phyloP scores from a whole-genome alignment of 2,888 invertebrate genomes.

The Empis stercorea region DNA sequence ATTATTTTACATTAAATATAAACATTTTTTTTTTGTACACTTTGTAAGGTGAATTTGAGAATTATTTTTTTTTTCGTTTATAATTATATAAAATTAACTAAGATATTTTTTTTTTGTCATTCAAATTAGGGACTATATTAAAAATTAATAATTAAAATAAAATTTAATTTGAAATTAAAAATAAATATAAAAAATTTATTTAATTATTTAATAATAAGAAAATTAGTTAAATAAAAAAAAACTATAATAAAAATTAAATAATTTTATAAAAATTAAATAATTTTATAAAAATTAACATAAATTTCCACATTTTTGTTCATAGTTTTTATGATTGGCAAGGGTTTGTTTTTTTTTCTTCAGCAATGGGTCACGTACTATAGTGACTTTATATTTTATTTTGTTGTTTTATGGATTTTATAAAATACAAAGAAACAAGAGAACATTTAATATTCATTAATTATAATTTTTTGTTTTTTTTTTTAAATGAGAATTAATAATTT shows the following conservation, averaged over 20 bases:
- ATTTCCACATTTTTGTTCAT: slow-evolving; percentile 1
- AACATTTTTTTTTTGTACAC: not conserved
- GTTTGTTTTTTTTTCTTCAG: no score
- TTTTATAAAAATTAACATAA: not conserved
- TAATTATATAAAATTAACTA: no score
- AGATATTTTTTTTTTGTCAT: no score
- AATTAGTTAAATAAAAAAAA: not conserved
- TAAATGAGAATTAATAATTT: slow-evolving; percentile 8
- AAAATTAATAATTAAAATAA: no score
- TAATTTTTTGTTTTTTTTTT: slow-evolving; percentile 8
- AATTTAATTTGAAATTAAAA: not conserved
- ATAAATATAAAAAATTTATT: no score
- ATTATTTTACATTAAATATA: not conserved
- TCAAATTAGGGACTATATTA: no score
- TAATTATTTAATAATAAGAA: no score
- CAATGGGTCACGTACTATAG: slow-evolving; percentile 56
- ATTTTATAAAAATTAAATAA: not conserved
- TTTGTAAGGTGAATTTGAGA: not conserved
- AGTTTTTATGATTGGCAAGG: slow-evolving; percentile 12
- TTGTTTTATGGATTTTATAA: slow-evolving; percentile 7
- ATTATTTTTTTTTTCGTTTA: not conserved
- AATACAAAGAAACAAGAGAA: not conserved
- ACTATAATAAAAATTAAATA: not conserved
- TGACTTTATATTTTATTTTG: slow-evolving; percentile 41
- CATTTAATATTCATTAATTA: not conserved